phyloP scores from a whole-genome alignment of 2,113 vertebrate species.

The Prochilodus magdalenae region DNA sequence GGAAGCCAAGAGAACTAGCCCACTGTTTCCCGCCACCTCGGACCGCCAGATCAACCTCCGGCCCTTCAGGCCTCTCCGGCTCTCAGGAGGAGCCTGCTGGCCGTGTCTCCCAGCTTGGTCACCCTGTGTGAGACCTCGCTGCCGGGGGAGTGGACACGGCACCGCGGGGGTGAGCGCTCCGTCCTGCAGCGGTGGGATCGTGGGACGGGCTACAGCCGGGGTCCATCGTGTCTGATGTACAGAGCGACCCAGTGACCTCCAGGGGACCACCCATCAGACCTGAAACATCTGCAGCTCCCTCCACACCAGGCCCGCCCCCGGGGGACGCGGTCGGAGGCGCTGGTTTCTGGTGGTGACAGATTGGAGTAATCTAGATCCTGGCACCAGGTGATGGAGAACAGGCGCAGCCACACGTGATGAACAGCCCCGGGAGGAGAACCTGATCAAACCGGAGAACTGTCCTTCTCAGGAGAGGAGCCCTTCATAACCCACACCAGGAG shows the following conservation, averaged over 20 bases:
- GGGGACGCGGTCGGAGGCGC: neutral
- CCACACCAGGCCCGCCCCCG: neutral
- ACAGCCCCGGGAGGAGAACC: slow-evolving; percentile 34
- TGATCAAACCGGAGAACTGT: slow-evolving; percentile 47
- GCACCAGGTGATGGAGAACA: slow-evolving; percentile 36
- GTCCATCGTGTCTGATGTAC: neutral
- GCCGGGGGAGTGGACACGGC: no score
- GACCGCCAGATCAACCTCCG: no score
- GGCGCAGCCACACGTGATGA: slow-evolving; percentile 12
- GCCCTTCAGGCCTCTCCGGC: no score
- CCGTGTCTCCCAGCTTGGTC: no score
- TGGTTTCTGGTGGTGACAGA: slow-evolving; percentile 41
- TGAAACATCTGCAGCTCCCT: neutral
- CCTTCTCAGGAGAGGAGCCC: slow-evolving; percentile 45
- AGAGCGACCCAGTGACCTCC: neutral
- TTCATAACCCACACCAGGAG: slow-evolving; percentile 49
- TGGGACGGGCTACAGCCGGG: neutral
- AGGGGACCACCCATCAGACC: neutral
- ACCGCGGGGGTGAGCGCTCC: no score
- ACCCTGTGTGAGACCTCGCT: no score
- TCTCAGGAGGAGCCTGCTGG: no score
- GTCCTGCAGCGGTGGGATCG: neutral
- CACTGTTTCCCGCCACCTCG: no score
- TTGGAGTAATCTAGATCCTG: slow-evolving; percentile 47
- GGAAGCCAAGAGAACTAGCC: no score